phyloP scores from a whole-genome alignment of 2,113 vertebrate species.

The Epinephelus cyanopodus region DNA sequence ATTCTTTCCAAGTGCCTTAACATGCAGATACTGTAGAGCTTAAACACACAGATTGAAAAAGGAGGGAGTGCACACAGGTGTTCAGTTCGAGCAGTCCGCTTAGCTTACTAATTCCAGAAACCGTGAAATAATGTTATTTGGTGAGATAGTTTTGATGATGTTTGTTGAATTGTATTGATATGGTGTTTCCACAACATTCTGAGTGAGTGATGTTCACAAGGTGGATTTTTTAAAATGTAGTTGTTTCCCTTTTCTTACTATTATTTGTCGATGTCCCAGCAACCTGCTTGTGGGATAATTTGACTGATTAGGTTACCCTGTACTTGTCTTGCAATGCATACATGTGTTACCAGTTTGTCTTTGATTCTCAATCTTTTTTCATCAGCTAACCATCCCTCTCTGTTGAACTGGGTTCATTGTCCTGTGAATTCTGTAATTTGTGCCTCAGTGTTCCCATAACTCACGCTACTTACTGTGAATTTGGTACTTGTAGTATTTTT shows the following conservation, averaged over 20 bases:
- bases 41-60: slow-evolving; percentile 35
- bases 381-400: slow-evolving; percentile 7
- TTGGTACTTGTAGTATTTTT: slow-evolving; percentile 60
- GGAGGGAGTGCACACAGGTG: slow-evolving; percentile 35
- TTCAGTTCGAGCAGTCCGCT: slow-evolving; percentile 55
- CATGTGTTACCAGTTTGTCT: neutral
- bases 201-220: slow-evolving; percentile 37
- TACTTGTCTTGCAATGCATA: slow-evolving; percentile 10
- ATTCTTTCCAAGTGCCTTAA: slow-evolving; percentile 86
- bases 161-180: slow-evolving; percentile 38
- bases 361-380: slow-evolving; percentile 8
- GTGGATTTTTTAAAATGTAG: slow-evolving; percentile 32
- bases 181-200: slow-evolving; percentile 40
- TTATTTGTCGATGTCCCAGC: slow-evolving; percentile 25
- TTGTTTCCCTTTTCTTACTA: slow-evolving; percentile 2
- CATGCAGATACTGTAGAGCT: slow-evolving; percentile 72
- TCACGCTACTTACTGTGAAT: slow-evolving; percentile 60
- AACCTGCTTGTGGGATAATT: slow-evolving; percentile 24
- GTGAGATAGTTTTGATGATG: slow-evolving; percentile 26
- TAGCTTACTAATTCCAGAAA: slow-evolving; percentile 39
- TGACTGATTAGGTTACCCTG: neutral
- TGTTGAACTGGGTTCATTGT: slow-evolving; percentile 29
- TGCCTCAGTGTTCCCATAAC: slow-evolving; percentile 64
- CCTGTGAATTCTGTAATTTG: slow-evolving; percentile 63
- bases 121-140: slow-evolving; percentile 18